Evolutionary conservation across 2,113 vertebrate species (phyloP).

Genomic region (Dasyornis broadbenti): DNA sequence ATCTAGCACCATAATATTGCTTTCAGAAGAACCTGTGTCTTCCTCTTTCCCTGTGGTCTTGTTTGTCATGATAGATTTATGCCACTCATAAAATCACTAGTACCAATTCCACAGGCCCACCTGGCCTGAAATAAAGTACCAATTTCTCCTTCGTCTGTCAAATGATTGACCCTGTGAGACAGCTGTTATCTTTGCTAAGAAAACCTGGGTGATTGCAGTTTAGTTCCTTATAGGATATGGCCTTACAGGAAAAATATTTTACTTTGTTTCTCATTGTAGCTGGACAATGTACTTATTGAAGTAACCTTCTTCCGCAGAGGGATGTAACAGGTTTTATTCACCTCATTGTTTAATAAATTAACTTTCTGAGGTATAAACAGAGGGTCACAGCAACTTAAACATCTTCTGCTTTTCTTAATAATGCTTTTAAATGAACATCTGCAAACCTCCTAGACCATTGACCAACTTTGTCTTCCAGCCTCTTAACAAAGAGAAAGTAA

Average conservation of each 20-base stretch:
- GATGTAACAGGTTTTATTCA: background rate
- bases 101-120: background rate
- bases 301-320: background rate
- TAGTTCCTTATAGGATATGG: background rate
- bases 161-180: background rate
- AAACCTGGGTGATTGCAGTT: background rate
- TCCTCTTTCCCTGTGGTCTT: background rate
- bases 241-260: background rate
- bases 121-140: background rate
- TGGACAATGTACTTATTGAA: background rate
- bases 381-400: background rate
- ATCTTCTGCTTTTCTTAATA: conserved; percentile 35
- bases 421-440: conserved; percentile 42
- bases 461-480: background rate
- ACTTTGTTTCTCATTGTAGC: background rate
- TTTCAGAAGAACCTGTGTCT: background rate
- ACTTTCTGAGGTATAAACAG: conserved; percentile 40
- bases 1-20: background rate
- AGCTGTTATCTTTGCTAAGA: background rate
- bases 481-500: background rate
- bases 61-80: background rate
- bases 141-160: background rate
- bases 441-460: background rate
- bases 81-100: background rate
- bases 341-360: conserved; percentile 6